Conservation (phyloP, 2,797 vertebrate species). For the Florisuga fusca region DNA sequence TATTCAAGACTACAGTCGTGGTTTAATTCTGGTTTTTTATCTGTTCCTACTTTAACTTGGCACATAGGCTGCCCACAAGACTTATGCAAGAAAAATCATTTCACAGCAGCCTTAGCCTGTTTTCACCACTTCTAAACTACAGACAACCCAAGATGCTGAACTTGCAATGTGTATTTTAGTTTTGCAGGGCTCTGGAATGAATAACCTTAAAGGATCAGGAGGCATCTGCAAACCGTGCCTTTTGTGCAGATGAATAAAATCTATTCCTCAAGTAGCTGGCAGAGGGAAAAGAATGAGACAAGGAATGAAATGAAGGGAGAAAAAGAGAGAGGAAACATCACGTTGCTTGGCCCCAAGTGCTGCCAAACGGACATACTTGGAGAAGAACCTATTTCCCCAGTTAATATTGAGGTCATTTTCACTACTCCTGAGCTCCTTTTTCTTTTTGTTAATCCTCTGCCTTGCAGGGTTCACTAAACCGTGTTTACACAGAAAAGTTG, state of each 20-base stretch:
- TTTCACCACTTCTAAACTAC: background rate
- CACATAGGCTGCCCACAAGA: background rate
- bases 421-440: slow-evolving; percentile 4
- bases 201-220: background rate
- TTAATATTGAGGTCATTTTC: slow-evolving; percentile 22
- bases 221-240: background rate
- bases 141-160: background rate
- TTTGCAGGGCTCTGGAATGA: background rate
- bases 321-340: slow-evolving; percentile 16
- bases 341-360: background rate
- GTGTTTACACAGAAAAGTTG: slow-evolving; percentile 42
- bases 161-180: background rate
- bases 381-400: slow-evolving; percentile 26
- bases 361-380: slow-evolving; percentile 47
- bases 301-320: background rate
- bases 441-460: slow-evolving; percentile 33
- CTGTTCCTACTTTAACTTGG: background rate
- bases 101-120: background rate
- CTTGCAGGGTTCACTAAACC: slow-evolving; percentile 64
- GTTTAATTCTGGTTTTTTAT: background rate
- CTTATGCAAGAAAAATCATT: background rate
- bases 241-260: slow-evolving; percentile 5
- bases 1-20: background rate
- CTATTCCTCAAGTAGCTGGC: background rate
- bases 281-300: background rate